phyloP scores from a whole-genome alignment of 2,113 vertebrate genomes.

The Zapus hudsonius region DNA sequence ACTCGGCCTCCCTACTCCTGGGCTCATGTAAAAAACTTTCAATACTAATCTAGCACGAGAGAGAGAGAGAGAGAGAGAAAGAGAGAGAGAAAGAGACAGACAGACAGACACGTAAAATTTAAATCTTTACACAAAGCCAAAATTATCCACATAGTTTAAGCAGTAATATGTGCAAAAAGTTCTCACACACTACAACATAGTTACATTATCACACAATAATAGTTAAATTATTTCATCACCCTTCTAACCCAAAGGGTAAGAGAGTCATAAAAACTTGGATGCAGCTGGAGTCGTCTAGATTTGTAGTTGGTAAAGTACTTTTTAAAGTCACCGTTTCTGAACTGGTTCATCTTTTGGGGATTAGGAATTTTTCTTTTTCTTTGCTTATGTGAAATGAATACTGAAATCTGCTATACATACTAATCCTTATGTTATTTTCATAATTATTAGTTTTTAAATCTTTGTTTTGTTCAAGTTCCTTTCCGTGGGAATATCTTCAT shows the following conservation, averaged over 20 bases:
- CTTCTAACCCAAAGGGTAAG: neutral
- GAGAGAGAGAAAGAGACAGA: too few relatives aligned
- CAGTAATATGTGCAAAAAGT: neutral
- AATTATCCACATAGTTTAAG: neutral
- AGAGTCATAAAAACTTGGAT: neutral
- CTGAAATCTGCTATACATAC: neutral
- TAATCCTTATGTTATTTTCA: conserved; percentile 16
- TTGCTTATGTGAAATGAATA: conserved; percentile 43
- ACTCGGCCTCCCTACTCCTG: too few relatives aligned
- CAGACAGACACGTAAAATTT: neutral
- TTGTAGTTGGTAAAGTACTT: neutral
- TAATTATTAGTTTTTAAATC: conserved; percentile 56
- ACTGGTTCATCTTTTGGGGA: conserved; percentile 55
- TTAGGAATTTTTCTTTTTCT: neutral
- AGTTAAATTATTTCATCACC: neutral
- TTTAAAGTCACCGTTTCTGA: conserved; percentile 5
- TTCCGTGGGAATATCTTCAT: neutral
- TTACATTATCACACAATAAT: too few relatives aligned
- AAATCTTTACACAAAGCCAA: neutral
- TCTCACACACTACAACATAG: neutral
- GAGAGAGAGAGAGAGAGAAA: too few relatives aligned
- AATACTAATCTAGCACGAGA: too few relatives aligned
- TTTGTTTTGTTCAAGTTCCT: conserved; percentile 33
- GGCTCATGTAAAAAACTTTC: too few relatives aligned
- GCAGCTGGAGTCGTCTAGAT: neutral